Evolutionary conservation across 2,888 invertebrate species (phyloP), one percentile per base, ranked within the genome.

Genomic region (Harpagoxenus sublaevis): DNA sequence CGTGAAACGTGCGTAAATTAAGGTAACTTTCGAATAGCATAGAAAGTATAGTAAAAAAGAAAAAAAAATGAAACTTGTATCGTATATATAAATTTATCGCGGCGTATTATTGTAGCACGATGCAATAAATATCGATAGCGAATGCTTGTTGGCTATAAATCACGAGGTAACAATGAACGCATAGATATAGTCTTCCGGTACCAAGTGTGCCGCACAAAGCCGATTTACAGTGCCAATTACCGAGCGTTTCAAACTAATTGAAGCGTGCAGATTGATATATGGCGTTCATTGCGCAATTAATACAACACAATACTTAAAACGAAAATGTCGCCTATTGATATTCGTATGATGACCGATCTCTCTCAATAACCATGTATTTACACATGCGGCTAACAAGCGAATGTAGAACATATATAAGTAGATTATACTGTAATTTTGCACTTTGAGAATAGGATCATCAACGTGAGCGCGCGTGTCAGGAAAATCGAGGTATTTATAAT

Each of bases 201-300:
- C 39, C 79, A 57, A 73, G 60, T 35, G 75, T 39, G 28, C 75
- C 23, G 28, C 18, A 73, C 60, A 60, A 74, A 60, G 79, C 12
- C 60, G 42, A 73, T 73, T 71, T 79, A 60, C 60, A 42, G 28
- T 55, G 48, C 39, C 79, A 81, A 81, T 81, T 81, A 60, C n/a
- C 39, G 74, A n/a, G 75, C 60, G 35, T 74, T 79, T 74, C 79
- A 65, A 51, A 73, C 60, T 74, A 81, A 81, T 81, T 81, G 79
- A 73, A 74, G 79, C 74, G 35, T 48, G 74, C 74, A 35, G 74
- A 68, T 78, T 70, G 79, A 73, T 81, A 60, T 39, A 60, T n/a
- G 39, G 60, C 6, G 23, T 48, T 48, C 48, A 74, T 74, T 60
- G 74, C 74, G 74, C 60, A 60, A 74, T 73, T 81, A 81, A 81